Percentiles rank a stretch among this genome's conserved stretches.
Conservation (phyloP, 1,140 invertebrate genomes). For the Vanessa atalanta region DNA sequence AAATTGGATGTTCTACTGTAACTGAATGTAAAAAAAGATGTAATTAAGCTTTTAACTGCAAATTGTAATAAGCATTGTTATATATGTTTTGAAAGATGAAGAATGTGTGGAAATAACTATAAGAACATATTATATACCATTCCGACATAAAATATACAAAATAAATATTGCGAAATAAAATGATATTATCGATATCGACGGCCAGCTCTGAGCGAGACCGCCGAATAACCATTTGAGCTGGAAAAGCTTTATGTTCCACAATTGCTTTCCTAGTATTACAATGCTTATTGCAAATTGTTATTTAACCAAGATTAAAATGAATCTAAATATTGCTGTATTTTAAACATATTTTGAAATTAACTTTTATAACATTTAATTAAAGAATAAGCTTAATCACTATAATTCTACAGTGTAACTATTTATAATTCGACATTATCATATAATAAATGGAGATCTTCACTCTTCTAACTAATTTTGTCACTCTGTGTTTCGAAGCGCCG, state of each 20-base stretch:
- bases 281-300: constrained; percentile 21
- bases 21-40: too few species aligned
- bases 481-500: constrained; percentile 3
- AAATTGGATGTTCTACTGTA: too few species aligned
- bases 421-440: background rate
- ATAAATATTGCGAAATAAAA: background rate
- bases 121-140: too few species aligned
- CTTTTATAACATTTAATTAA: background rate
- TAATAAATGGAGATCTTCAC: background rate
- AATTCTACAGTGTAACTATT: background rate
- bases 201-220: background rate
- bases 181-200: constrained; percentile 13
- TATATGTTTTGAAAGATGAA: too few species aligned
- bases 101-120: too few species aligned
- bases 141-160: too few species aligned
- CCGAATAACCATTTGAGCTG: background rate
- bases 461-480: background rate
- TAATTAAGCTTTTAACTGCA: too few species aligned
- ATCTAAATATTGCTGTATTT: background rate
- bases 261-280: constrained; percentile 7
- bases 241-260: constrained; percentile 6
- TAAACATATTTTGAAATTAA: background rate
- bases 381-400: background rate
- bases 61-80: too few species aligned
- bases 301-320: constrained; percentile 12